These are phyloP conservation scores for Diarsia brunnea DNA, from an alignment of 2,888 invertebrate species.

Conservation along the genomic window DNA sequence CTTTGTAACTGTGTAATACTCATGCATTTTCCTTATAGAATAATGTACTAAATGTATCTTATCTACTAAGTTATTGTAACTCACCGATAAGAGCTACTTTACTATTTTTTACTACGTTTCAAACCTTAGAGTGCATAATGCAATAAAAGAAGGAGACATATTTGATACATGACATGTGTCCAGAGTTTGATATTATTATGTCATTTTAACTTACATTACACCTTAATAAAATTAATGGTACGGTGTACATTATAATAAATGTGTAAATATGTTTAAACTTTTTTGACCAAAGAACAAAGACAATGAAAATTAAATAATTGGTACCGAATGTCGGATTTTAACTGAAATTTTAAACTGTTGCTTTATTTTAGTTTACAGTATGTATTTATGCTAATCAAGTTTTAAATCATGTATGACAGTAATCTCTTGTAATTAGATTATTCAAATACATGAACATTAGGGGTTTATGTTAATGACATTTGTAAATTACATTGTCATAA, in stretches of 20 bases:
- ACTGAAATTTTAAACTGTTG: neutral
- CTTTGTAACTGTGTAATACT: constrained; percentile 18
- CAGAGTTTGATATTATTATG: neutral
- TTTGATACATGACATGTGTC: neutral
- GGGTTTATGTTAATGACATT: neutral
- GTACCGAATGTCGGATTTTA: neutral
- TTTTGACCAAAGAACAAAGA: too few relatives aligned
- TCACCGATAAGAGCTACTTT: neutral
- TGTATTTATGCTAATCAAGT: too few relatives aligned
- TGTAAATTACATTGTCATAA: neutral
- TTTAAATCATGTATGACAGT: neutral
- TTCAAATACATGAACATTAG: too few relatives aligned
- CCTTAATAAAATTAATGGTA: neutral
- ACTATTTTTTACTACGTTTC: neutral
- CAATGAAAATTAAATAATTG: neutral
- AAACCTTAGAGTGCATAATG: neutral
- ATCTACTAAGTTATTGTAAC: neutral
- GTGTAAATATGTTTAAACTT: too few relatives aligned
- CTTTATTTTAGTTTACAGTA: neutral
- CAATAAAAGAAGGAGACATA: neutral
- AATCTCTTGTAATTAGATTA: constrained; percentile 10
- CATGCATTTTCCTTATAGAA: constrained; percentile 32
- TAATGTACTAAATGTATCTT: neutral
- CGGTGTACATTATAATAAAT: neutral
- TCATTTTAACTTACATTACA: neutral